Conservation (phyloP, 2,888 invertebrate species). For the Andrena hattorfiana region DNA sequence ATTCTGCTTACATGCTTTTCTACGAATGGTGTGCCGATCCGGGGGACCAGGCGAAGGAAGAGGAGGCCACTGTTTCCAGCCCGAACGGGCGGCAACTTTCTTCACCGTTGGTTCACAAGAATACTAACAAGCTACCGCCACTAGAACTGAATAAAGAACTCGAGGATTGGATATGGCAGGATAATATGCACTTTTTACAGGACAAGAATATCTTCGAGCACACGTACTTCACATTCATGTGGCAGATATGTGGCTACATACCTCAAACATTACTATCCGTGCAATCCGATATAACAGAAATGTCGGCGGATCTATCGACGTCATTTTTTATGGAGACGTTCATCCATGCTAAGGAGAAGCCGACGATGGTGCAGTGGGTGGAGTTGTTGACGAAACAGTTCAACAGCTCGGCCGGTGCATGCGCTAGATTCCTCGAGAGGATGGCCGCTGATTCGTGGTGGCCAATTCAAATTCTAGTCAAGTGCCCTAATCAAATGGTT, state of each 20-base stretch:
- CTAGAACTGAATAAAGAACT: conserved; percentile 91
- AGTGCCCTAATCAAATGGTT: conserved; percentile 98
- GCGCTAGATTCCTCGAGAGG: conserved; percentile 96
- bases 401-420: conserved; percentile 95
- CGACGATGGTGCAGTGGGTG: conserved; percentile 98
- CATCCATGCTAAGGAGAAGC: conserved; percentile 99
- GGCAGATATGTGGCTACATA: conserved; percentile 97
- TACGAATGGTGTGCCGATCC: conserved; percentile 92
- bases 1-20: conserved; percentile 98
- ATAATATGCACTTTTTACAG: conserved; percentile 97
- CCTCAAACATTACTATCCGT: conserved; percentile 94
- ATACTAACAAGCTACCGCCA: conserved; percentile 71
- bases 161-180: conserved; percentile 98
- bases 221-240: conserved; percentile 98
- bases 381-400: conserved; percentile 97
- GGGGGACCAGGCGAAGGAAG: conserved; percentile 79
- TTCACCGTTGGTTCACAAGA: conserved; percentile 64
- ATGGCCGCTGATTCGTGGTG: conserved; percentile 98
- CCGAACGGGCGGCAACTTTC: conserved; percentile 73
- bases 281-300: conserved; percentile 92
- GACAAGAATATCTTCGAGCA: conserved; percentile 98
- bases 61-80: conserved; percentile 80
- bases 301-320: conserved; percentile 94
- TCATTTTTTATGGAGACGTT: conserved; percentile 98
- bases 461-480: conserved; percentile 96